Evolutionary conservation across 2,888 invertebrate genomes (phyloP).

Genomic region (Drosophila anomalata): DNA sequence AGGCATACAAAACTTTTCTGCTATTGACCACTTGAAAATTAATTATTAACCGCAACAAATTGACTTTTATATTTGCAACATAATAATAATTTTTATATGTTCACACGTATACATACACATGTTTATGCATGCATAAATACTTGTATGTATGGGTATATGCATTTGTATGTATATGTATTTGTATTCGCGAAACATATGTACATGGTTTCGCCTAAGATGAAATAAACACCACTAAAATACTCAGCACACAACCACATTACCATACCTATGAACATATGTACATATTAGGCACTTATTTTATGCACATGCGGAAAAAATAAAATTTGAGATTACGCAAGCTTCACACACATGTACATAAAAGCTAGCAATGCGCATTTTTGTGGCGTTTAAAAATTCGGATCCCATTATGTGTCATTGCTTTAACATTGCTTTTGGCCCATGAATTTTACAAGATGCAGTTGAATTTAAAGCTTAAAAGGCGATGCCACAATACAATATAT

Average conservation of each 20-base stretch:
- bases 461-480: neutral
- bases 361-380: slow-evolving; percentile 9
- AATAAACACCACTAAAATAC: neutral
- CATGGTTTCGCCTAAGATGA: neutral
- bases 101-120: neutral
- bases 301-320: slow-evolving; percentile 37
- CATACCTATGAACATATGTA: slow-evolving; percentile 36
- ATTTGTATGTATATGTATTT: slow-evolving; percentile 4
- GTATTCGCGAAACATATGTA: neutral
- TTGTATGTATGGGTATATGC: neutral
- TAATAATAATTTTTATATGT: too few relatives aligned
- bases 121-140: neutral
- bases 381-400: slow-evolving; percentile 1
- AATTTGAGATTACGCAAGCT: slow-evolving; percentile 74
- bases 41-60: too few relatives aligned
- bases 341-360: slow-evolving; percentile 25
- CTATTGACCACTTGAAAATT: too few relatives aligned
- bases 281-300: slow-evolving; percentile 14
- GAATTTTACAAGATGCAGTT: too few relatives aligned
- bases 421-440: neutral
- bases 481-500: neutral
- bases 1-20: too few relatives aligned
- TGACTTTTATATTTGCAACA: too few relatives aligned
- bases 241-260: neutral
- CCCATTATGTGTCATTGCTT: neutral